phyloP scores from a whole-genome alignment of 1,140 invertebrate species.

The Aphaenogaster floridana region DNA sequence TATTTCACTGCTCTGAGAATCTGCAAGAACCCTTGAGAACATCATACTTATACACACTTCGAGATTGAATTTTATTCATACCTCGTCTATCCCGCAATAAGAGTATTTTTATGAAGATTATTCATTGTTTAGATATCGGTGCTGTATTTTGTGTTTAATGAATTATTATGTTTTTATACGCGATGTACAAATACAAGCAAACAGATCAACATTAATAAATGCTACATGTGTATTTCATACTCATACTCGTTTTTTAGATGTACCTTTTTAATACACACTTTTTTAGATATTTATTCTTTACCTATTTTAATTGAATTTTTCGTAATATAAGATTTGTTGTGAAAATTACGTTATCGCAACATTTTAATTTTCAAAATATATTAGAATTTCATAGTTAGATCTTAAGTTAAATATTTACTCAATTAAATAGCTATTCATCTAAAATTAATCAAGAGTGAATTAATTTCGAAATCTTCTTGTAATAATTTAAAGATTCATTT shows the following conservation, averaged over 20 bases:
- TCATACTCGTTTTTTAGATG: background rate
- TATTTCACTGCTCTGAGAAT: background rate
- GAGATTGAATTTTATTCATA: background rate
- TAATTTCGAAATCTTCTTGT: background rate
- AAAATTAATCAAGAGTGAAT: background rate
- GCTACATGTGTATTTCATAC: no score
- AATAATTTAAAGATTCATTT: background rate
- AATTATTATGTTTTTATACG: slow-evolving; percentile 3
- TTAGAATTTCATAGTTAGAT: background rate
- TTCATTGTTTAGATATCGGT: background rate
- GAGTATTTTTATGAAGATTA: background rate
- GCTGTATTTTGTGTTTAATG: background rate
- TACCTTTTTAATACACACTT: no score
- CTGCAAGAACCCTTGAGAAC: background rate
- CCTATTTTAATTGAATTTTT: background rate
- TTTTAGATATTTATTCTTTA: background rate
- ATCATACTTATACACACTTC: background rate
- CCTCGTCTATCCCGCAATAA: background rate
- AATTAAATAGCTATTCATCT: background rate
- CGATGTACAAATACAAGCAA: background rate
- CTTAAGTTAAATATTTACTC: background rate
- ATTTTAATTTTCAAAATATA: background rate
- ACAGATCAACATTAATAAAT: slow-evolving; percentile 22
- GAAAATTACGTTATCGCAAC: background rate
- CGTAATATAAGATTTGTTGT: background rate